Conservation (phyloP, 1,140 invertebrate genomes). For the Lysiphlebus fabarum region DNA sequence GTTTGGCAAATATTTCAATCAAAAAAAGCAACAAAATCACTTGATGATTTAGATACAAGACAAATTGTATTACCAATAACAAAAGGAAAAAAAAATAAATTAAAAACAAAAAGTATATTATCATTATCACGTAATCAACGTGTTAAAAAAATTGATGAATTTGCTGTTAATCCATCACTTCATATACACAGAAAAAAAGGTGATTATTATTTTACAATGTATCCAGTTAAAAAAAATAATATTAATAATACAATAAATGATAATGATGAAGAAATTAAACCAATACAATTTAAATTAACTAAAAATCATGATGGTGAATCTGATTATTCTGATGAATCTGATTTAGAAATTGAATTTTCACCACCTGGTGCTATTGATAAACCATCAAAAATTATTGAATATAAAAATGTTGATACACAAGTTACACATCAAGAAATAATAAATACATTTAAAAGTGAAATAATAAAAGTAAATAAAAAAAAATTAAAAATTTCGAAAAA, state of each 20-base stretch:
- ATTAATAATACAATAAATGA: constrained; percentile 25
- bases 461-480: constrained; percentile 4
- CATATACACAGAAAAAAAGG: constrained; percentile 47
- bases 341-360: constrained; percentile 53
- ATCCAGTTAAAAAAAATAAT: constrained; percentile 37
- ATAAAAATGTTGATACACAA: constrained; percentile 45
- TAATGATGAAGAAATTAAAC: constrained; percentile 40
- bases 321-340: constrained; percentile 44
- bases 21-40: constrained; percentile 15
- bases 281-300: constrained; percentile 47
- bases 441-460: constrained; percentile 32
- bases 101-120: constrained; percentile 19
- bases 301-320: constrained; percentile 36
- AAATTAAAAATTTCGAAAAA: background rate
- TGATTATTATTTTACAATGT: constrained; percentile 50
- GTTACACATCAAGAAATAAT: constrained; percentile 48
- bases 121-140: constrained; percentile 9
- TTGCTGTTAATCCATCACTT: constrained; percentile 41
- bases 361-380: constrained; percentile 42
- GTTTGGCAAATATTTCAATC: constrained; percentile 21
- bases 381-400: constrained; percentile 42
- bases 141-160: constrained; percentile 28
- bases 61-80: constrained; percentile 9
- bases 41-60: background rate
- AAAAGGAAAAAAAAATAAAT: constrained; percentile 18